phyloP scores from a whole-genome alignment of 2,797 vertebrate genomes.

The Sebastes kiyomatsui region DNA sequence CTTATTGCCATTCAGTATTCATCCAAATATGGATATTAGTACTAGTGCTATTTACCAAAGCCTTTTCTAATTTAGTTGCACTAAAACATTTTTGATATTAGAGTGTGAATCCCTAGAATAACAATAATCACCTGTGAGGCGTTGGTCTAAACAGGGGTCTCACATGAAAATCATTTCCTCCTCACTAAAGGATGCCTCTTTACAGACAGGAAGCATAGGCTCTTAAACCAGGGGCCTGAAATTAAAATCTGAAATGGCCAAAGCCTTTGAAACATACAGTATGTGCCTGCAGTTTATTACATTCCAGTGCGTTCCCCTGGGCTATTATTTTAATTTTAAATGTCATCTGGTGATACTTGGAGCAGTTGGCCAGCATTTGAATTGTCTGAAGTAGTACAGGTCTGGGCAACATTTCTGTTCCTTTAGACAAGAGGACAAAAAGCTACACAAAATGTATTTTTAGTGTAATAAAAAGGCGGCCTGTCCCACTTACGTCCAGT shows the following conservation, averaged over 20 bases:
- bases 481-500: conserved; percentile 79
- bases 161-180: background rate
- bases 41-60: background rate
- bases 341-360: background rate
- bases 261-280: background rate
- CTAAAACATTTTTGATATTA: background rate
- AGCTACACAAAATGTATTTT: conserved; percentile 21
- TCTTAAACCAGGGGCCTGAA: background rate
- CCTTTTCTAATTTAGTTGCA: background rate
- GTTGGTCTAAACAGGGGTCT: background rate
- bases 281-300: conserved; percentile 15
- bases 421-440: background rate
- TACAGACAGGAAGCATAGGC: background rate
- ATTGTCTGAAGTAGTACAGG: background rate
- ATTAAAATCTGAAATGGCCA: background rate
- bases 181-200: background rate
- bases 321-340: background rate
- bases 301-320: background rate
- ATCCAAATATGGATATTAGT: background rate
- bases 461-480: background rate
- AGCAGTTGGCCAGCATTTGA: background rate
- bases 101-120: background rate
- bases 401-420: background rate
- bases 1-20: background rate
- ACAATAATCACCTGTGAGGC: background rate